Conservation (phyloP, 2,888 invertebrate species). For the Sphaeridia pumilis region DNA sequence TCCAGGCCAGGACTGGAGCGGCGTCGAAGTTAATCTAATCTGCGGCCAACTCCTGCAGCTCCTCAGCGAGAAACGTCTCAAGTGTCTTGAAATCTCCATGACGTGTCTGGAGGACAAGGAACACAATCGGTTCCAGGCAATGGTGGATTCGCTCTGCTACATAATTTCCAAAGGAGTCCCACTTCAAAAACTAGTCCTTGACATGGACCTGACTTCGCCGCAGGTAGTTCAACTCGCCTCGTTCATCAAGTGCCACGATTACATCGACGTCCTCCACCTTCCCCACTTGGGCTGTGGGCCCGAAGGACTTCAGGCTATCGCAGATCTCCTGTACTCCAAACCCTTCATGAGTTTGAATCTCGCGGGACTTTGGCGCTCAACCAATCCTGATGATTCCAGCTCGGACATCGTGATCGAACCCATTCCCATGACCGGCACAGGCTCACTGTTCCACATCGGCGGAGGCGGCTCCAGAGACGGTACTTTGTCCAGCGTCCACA, state of each 20-base stretch:
- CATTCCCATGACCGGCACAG: constrained; percentile 20
- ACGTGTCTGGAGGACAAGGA: constrained; percentile 47
- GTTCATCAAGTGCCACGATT: constrained; percentile 44
- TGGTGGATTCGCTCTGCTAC: constrained; percentile 46
- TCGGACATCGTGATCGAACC: constrained; percentile 30
- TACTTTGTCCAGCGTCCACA: constrained; percentile 6
- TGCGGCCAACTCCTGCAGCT: constrained; percentile 31
- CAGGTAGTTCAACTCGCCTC: constrained; percentile 46
- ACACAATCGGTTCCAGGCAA: constrained; percentile 45
- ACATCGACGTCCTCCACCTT: constrained; percentile 45
- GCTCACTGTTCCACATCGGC: constrained; percentile 16
- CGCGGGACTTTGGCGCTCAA: constrained; percentile 39
- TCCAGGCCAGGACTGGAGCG: constrained; percentile 44
- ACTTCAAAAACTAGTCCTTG: constrained; percentile 45
- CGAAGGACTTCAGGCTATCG: constrained; percentile 45
- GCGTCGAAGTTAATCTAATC: constrained; percentile 42
- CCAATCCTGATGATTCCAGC: constrained; percentile 29
- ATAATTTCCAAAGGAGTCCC: constrained; percentile 38
- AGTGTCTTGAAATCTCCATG: constrained; percentile 46
- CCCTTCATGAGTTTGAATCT: constrained; percentile 45
- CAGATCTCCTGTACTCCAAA: constrained; percentile 43
- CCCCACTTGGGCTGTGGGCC: constrained; percentile 48
- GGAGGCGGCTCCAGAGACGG: constrained; percentile 5
- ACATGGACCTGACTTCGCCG: constrained; percentile 46
- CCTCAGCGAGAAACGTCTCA: constrained; percentile 42